Evolutionary conservation across 1,140 invertebrate species (phyloP).

Genomic region (Drosophila bocqueti): DNA sequence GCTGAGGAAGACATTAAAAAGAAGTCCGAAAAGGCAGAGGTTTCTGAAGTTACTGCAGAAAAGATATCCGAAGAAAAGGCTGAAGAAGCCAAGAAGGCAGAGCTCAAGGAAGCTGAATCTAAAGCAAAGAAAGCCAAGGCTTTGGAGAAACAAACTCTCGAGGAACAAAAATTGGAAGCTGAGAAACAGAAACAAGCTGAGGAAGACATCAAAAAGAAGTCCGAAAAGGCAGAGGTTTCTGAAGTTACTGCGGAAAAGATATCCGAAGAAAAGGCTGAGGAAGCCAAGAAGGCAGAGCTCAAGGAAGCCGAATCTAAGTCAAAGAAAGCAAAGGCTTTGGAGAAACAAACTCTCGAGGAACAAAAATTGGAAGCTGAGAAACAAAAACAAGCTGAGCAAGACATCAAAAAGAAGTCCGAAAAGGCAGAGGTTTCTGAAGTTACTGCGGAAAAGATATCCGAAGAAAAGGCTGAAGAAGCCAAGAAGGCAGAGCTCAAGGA

Average conservation of each 20-base stretch:
- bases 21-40: background rate
- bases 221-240: background rate
- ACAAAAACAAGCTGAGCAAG: background rate
- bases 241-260: constrained; percentile 3
- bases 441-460: constrained; percentile 1
- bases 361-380: background rate
- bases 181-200: constrained; percentile 8
- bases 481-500: constrained; percentile 2
- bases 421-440: constrained; percentile 2
- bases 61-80: constrained; percentile 13
- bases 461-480: constrained; percentile 10
- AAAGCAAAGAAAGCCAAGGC: constrained; percentile 7
- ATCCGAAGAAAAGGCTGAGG: constrained; percentile 11
- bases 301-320: constrained; percentile 1
- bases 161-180: background rate
- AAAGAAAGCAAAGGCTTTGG: constrained; percentile 9
- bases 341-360: background rate
- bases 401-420: background rate
- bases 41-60: constrained; percentile 1
- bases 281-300: background rate
- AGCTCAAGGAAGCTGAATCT: background rate
- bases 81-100: constrained; percentile 5
- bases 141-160: background rate
- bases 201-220: background rate
- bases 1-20: background rate